These are phyloP conservation scores for Xanthorhoe spadicearia DNA, from an alignment of 2,888 invertebrate genomes.

Conservation along the genomic window DNA sequence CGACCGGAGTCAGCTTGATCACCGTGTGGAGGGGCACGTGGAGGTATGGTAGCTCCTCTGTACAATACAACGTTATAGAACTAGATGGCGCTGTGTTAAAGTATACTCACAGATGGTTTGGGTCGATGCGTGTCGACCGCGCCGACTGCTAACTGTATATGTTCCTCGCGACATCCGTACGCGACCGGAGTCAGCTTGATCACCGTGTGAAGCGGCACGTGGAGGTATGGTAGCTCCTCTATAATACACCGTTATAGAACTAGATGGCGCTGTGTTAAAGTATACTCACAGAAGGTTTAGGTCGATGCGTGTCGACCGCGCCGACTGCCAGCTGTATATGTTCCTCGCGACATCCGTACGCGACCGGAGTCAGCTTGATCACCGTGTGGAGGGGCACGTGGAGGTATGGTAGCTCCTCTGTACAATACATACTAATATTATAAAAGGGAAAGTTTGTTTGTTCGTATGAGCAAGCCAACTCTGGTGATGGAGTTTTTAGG, in stretches of 20 bases:
- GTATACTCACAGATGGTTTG: slow-evolving; percentile 91
- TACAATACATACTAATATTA: too few relatives aligned
- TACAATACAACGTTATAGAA: too few relatives aligned
- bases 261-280: too few relatives aligned
- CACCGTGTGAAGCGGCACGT: slow-evolving; percentile 96
- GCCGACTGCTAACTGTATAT: slow-evolving; percentile 94
- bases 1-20: slow-evolving; percentile 98
- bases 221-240: slow-evolving; percentile 95
- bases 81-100: too few relatives aligned
- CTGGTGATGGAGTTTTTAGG: too few relatives aligned
- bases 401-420: slow-evolving; percentile 95
- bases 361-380: slow-evolving; percentile 98
- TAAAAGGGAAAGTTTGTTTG: too few relatives aligned
- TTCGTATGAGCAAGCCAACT: too few relatives aligned
- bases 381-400: slow-evolving; percentile 97
- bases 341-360: slow-evolving; percentile 99
- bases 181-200: slow-evolving; percentile 99
- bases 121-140: slow-evolving; percentile 98
- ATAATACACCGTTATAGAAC: too few relatives aligned
- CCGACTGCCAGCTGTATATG: slow-evolving; percentile 95
- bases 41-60: slow-evolving; percentile 95
- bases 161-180: slow-evolving; percentile 98
- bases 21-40: slow-evolving; percentile 97
- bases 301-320: slow-evolving; percentile 98
- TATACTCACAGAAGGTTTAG: slow-evolving; percentile 91